A percentile compares a stretch with the other conserved stretches of the same genome.
These are phyloP conservation scores for Adelges cooleyi DNA, from an alignment of 1,140 invertebrate genomes.

Conservation along the genomic window DNA sequence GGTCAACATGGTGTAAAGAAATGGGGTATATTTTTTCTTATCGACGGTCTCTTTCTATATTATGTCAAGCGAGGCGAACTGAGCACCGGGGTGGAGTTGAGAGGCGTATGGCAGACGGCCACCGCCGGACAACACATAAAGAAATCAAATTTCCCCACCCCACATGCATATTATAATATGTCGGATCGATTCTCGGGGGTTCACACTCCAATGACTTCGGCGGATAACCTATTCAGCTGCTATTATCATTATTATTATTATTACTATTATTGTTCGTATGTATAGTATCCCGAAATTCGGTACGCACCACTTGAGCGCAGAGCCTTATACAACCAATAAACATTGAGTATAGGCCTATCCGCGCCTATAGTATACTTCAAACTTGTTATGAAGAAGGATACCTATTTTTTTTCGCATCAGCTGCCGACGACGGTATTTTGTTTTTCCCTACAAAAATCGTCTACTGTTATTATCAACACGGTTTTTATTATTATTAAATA, in stretches of 20 bases:
- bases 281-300: constrained; percentile 18
- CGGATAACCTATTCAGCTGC: background rate
- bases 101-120: background rate
- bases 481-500: too few species aligned
- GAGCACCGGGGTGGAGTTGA: background rate
- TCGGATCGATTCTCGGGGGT: constrained; percentile 19
- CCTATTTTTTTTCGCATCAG: background rate
- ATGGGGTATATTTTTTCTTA: constrained; percentile 9
- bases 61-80: too few species aligned
- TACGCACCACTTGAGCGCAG: constrained; percentile 20
- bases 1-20: constrained; percentile 18
- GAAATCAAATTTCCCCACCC: constrained; percentile 22
- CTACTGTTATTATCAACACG: too few species aligned
- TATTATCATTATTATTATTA: background rate
- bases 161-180: background rate
- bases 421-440: background rate
- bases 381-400: too few species aligned
- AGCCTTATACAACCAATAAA: background rate
- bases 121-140: constrained; percentile 22
- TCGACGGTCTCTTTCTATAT: constrained; percentile 1
- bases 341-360: too few species aligned
- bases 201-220: constrained; percentile 19
- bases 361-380: too few species aligned
- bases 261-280: constrained; percentile 6
- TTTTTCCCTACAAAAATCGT: background rate